Evolutionary conservation across 92 coral and sea anemone genomes (phyloP), one percentile per base, ranked within the genome.

Genomic region (Palythoa heliodiscus): DNA sequence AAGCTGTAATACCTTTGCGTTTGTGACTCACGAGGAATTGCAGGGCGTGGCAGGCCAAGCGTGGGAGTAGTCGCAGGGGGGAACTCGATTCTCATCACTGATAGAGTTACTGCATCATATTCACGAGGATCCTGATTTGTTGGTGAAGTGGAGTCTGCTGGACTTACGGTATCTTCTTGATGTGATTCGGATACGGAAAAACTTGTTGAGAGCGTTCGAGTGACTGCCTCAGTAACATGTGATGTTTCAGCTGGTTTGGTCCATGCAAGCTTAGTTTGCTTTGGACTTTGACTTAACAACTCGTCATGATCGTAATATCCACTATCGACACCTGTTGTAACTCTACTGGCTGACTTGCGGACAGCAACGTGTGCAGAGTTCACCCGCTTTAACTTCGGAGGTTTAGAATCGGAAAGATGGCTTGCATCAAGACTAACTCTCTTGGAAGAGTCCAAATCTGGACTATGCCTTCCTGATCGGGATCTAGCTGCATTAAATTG

Each of bases 51-150:
- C 22, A 96, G 88, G 20, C 98, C 98, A 66, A 94, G 81, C 53
- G 98, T 96, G 47, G 95, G 93, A 38, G 94, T 96, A 23, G 96
- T 89, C 13, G 98, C 91, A 50, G 98, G 96, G 39, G 96, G 97
- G 67, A 96, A 96, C 22, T 80, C 82, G 52, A 93, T 88, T 72
- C 89, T 88, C 74, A 96, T 72, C 20, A 96, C 98, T 17, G 94
- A 81, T n/a, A 88, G 52, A 24, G 98, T 92, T 43, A 87, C 90
- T 50, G 92, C 90, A 25, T 96, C 98, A 68, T 96, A 86, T 24
- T 94, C 98, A 61, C 93, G 82, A 64, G 74, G 57, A 23, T 73
- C 86, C 73, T 70, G 73, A 15, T 57, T 29, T 3, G 11, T 19
- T 16, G 84, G 84, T 22, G 74, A 19, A 25, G 71, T 66, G n/a